Conservation (phyloP, 1,140 invertebrate genomes). For the Epicauta chinensis region DNA sequence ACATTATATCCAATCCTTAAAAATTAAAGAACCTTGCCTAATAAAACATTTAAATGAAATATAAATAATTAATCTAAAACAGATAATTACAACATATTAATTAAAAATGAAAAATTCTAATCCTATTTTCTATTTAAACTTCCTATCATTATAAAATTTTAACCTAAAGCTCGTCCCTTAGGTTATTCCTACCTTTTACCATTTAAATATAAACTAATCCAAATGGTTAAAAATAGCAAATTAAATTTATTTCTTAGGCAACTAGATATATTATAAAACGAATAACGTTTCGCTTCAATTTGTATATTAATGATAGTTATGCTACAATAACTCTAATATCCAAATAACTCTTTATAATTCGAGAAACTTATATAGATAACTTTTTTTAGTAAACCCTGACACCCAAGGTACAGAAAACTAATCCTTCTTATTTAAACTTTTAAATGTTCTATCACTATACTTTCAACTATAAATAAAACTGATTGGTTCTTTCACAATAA, state of each 20-base stretch:
- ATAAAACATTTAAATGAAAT: constrained; percentile 44
- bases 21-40: constrained; percentile 36
- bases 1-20: constrained; percentile 35
- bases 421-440: constrained; percentile 44
- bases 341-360: constrained; percentile 50
- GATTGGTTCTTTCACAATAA: constrained; percentile 45
- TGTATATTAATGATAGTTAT: constrained; percentile 52
- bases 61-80: constrained; percentile 37
- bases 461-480: constrained; percentile 44
- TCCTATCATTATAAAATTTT: constrained; percentile 36
- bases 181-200: constrained; percentile 41
- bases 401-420: constrained; percentile 58
- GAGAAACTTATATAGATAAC: constrained; percentile 45
- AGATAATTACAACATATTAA: constrained; percentile 33
- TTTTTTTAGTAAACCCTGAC: constrained; percentile 55
- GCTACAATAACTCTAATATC: constrained; percentile 47
- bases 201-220: constrained; percentile 44
- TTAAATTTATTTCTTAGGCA: constrained; percentile 56
- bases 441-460: constrained; percentile 42
- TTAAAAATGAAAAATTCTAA: constrained; percentile 36
- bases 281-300: constrained; percentile 55
- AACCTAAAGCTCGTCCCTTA: constrained; percentile 37
- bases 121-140: too few relatives aligned
- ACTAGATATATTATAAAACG: constrained; percentile 58
- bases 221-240: constrained; percentile 44